Evolutionary conservation across 2,797 vertebrate species (phyloP).

Genomic region (Aratinga solstitialis): DNA sequence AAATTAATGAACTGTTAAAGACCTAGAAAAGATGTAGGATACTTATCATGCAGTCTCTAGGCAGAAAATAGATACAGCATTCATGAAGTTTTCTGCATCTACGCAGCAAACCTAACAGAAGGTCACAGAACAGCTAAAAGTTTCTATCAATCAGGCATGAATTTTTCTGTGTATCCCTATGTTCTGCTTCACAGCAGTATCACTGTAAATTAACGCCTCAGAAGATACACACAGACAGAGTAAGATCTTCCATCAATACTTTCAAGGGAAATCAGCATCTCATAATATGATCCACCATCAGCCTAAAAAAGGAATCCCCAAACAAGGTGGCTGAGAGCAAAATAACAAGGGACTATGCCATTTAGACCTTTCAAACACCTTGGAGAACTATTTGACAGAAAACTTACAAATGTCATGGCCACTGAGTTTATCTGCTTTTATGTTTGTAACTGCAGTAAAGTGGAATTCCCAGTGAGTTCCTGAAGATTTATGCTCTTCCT

Average conservation of each 20-base stretch:
- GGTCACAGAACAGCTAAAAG: not conserved
- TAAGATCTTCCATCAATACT: not conserved
- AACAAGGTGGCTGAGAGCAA: not conserved
- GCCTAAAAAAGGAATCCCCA: not conserved
- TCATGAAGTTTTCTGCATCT: not conserved
- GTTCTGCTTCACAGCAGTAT: not conserved
- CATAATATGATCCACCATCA: not conserved
- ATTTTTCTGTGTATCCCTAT: not conserved
- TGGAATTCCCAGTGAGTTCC: not conserved
- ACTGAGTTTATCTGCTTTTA: not conserved
- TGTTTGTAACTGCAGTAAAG: not conserved
- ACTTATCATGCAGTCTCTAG: not conserved
- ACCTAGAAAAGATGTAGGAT: not conserved
- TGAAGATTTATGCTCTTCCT: not conserved
- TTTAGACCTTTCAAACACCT: not conserved
- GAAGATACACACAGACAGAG: not conserved
- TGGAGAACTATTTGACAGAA: not conserved
- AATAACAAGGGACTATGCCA: not conserved
- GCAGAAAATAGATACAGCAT: not conserved
- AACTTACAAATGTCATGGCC: not conserved
- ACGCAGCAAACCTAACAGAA: not conserved
- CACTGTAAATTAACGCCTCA: not conserved
- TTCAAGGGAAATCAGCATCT: not conserved
- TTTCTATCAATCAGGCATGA: not conserved
- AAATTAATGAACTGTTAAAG: not conserved